A percentile compares a stretch with the other conserved stretches of the same genome.
Evolutionary conservation across 1,140 invertebrate genomes (phyloP).

Genomic region (Drosophila auraria): DNA sequence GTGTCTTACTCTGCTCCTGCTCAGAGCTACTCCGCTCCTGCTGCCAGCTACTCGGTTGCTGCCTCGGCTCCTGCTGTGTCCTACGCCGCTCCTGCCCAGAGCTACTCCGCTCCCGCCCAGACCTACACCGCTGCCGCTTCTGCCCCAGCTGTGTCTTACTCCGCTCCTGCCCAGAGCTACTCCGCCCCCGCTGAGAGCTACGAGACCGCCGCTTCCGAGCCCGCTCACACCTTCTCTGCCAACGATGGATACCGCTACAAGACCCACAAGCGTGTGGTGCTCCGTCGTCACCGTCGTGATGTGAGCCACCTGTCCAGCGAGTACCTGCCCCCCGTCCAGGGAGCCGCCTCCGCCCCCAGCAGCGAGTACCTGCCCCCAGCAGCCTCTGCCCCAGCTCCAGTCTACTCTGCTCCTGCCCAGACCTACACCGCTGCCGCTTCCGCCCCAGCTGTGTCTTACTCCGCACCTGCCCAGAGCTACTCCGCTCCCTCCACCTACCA

Average conservation of each 20-base stretch:
- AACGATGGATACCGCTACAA: constrained; percentile 23
- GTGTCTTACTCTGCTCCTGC: constrained; percentile 46
- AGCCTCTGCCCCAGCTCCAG: constrained; percentile 55
- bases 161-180: constrained; percentile 27
- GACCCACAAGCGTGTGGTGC: constrained; percentile 9
- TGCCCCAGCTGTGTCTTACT: constrained; percentile 32
- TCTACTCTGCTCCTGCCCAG: constrained; percentile 40
- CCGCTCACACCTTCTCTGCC: constrained; percentile 33
- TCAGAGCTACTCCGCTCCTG: constrained; percentile 33
- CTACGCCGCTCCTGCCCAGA: constrained; percentile 32
- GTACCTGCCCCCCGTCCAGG: constrained; percentile 69
- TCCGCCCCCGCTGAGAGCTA: constrained; percentile 42
- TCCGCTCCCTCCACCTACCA: constrained; percentile 36
- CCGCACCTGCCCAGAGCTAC: constrained; percentile 28
- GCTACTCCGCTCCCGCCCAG: constrained; percentile 40
- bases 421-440: constrained; percentile 12
- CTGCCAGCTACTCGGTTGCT: constrained; percentile 54
- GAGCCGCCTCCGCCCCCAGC: constrained; percentile 63
- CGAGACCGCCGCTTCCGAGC: constrained; percentile 29
- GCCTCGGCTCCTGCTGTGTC: constrained; percentile 40
- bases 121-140: constrained; percentile 21
- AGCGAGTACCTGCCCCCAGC: constrained; percentile 72
- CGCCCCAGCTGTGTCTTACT: constrained; percentile 52
- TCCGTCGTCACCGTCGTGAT: constrained; percentile 74
- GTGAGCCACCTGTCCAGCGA: constrained; percentile 75